These are phyloP conservation scores for Rhabditoides inermis DNA, from an alignment of 2,888 invertebrate genomes.

Conservation along the genomic window DNA sequence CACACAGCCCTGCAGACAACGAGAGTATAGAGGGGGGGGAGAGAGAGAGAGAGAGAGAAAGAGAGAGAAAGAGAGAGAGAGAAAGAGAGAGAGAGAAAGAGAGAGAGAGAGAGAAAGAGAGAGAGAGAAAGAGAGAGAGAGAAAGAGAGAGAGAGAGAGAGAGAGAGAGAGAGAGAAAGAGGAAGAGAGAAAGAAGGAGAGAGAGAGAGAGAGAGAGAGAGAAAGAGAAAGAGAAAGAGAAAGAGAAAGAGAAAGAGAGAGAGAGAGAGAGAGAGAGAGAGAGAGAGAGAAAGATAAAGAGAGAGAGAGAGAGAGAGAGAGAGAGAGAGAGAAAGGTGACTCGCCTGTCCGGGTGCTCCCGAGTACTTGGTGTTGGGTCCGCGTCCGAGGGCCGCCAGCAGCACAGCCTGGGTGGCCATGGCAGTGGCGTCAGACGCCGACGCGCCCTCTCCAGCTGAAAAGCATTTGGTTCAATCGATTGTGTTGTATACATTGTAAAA, in stretches of 20 bases:
- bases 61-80: too few species aligned
- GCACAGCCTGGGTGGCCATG: conserved; percentile 24
- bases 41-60: too few species aligned
- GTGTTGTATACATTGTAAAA: too few species aligned
- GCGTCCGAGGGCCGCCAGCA: conserved; percentile 22
- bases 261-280: neutral
- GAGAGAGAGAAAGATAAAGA: neutral
- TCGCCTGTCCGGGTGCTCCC: conserved; percentile 8
- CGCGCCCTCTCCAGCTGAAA: conserved; percentile 22
- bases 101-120: neutral
- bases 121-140: neutral
- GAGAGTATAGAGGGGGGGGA: neutral
- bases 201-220: neutral
- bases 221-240: neutral
- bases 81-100: too few species aligned
- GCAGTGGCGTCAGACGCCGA: conserved; percentile 20
- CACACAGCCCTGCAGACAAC: conserved; percentile 3
- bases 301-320: neutral
- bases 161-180: neutral
- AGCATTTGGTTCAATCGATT: neutral
- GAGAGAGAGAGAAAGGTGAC: neutral
- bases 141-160: neutral
- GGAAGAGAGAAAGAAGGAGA: neutral
- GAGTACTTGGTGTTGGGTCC: conserved; percentile 19
- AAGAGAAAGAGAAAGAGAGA: neutral